phyloP scores from a whole-genome alignment of 2,797 vertebrate genomes.

The Halcyon chelicuti region DNA sequence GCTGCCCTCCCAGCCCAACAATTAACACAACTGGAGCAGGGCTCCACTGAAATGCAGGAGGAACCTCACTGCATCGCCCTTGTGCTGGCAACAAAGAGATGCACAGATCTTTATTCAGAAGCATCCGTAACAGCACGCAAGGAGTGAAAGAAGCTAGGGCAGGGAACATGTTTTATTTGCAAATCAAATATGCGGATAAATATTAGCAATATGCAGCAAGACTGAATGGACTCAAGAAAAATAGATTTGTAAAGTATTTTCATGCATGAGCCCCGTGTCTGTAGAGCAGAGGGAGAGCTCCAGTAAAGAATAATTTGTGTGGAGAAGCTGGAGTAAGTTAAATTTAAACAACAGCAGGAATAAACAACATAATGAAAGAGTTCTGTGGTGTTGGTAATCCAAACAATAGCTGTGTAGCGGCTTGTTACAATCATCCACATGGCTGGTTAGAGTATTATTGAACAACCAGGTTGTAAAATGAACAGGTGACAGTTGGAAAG shows the following conservation, averaged over 20 bases:
- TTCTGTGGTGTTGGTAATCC: conserved; percentile 9
- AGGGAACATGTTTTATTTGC: not conserved
- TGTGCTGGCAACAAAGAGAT: conserved; percentile 32
- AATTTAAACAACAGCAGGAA: conserved; percentile 55
- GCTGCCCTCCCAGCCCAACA: conserved; percentile 68
- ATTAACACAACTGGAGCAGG: conserved; percentile 81
- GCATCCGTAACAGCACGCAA: not conserved
- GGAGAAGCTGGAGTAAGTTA: conserved; percentile 23
- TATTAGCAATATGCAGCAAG: not conserved
- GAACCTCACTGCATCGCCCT: conserved; percentile 20
- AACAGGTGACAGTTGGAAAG: conserved; percentile 21
- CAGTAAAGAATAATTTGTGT: not conserved
- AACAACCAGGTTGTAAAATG: conserved; percentile 36
- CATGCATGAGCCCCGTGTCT: not conserved
- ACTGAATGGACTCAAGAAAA: not conserved
- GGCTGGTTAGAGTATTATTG: conserved; percentile 30
- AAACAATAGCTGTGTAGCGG: not conserved
- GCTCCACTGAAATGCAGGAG: conserved; percentile 49
- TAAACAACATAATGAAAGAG: conserved; percentile 56
- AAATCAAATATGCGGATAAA: not conserved
- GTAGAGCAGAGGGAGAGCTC: not conserved
- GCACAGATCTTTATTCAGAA: conserved; percentile 38
- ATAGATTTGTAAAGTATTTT: not conserved
- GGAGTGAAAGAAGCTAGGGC: not conserved
- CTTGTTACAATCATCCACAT: conserved; percentile 54